A percentile compares a stretch with the other conserved stretches of the same genome.
Conservation (phyloP, 2,113 vertebrate genomes). For the Anguilla rostrata region DNA sequence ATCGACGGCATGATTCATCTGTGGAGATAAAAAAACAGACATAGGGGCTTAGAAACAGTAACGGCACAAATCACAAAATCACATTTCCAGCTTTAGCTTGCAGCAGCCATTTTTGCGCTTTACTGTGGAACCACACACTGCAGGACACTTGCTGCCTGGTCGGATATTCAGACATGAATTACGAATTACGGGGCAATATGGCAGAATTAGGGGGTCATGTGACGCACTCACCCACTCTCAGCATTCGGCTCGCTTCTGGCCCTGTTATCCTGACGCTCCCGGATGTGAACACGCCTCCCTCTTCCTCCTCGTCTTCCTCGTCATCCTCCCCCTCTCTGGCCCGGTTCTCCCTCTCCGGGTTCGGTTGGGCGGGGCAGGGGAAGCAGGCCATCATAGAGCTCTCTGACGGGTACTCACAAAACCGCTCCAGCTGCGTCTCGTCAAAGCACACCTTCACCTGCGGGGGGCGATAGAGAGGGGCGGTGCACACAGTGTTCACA, state of each 20-base stretch:
- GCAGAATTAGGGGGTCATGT: not conserved
- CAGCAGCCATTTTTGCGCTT: no score
- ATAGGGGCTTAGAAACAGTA: no score
- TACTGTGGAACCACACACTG: no score
- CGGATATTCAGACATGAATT: not conserved
- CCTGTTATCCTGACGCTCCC: constrained; percentile 40
- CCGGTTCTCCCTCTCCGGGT: constrained; percentile 31
- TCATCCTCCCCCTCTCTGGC: constrained; percentile 33
- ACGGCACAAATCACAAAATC: no score
- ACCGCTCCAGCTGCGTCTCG: constrained; percentile 63
- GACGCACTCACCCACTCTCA: constrained; percentile 66
- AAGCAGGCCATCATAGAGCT: constrained; percentile 45
- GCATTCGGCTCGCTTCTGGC: constrained; percentile 36
- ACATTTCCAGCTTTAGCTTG: no score
- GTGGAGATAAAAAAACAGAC: constrained; percentile 46
- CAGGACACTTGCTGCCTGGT: no score
- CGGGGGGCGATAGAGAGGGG: not conserved
- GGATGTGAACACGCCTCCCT: constrained; percentile 26
- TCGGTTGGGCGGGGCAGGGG: constrained; percentile 31
- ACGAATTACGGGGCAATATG: not conserved
- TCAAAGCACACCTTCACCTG: constrained; percentile 71
- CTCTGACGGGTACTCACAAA: constrained; percentile 73
- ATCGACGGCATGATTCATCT: constrained; percentile 68
- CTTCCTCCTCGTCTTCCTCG: constrained; percentile 39
- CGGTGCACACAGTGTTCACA: not conserved